Conservation (phyloP, 1,140 invertebrate species). For the Drosophila bocki region DNA sequence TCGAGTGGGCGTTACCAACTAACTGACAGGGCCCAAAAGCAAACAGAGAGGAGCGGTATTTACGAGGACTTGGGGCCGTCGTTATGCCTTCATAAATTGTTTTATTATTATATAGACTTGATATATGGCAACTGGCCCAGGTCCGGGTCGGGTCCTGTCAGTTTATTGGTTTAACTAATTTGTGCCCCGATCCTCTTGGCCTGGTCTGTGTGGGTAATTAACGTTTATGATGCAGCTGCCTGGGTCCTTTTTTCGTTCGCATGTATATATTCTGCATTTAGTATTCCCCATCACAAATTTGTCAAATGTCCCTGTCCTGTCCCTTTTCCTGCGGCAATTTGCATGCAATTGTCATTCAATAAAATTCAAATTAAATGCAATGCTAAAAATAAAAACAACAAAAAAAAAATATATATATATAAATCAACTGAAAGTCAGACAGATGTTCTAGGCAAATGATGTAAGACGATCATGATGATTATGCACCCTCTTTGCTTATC, state of each 20-base stretch:
- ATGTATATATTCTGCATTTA: neutral
- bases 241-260: conserved; percentile 23
- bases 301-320: conserved; percentile 56
- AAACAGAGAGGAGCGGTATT: conserved; percentile 12
- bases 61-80: conserved; percentile 58
- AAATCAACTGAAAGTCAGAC: conserved; percentile 29
- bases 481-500: conserved; percentile 49
- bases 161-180: conserved; percentile 84
- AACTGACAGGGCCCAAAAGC: conserved; percentile 64
- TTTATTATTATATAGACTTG: conserved; percentile 83
- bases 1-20: conserved; percentile 72
- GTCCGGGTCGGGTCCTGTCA: conserved; percentile 47
- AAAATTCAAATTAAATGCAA: conserved; percentile 82
- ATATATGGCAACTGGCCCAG: conserved; percentile 66
- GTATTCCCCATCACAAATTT: conserved; percentile 57
- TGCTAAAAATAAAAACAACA: conserved; percentile 25
- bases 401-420: conserved; percentile 16
- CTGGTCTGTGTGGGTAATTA: conserved; percentile 60
- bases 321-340: conserved; percentile 41
- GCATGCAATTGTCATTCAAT: conserved; percentile 83
- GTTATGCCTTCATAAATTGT: conserved; percentile 81
- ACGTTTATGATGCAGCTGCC: conserved; percentile 76
- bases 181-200: conserved; percentile 39
- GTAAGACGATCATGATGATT: conserved; percentile 45
- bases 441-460: conserved; percentile 60